phyloP scores from a whole-genome alignment of 2,113 vertebrate species.

The Aldabrachelys gigantea region DNA sequence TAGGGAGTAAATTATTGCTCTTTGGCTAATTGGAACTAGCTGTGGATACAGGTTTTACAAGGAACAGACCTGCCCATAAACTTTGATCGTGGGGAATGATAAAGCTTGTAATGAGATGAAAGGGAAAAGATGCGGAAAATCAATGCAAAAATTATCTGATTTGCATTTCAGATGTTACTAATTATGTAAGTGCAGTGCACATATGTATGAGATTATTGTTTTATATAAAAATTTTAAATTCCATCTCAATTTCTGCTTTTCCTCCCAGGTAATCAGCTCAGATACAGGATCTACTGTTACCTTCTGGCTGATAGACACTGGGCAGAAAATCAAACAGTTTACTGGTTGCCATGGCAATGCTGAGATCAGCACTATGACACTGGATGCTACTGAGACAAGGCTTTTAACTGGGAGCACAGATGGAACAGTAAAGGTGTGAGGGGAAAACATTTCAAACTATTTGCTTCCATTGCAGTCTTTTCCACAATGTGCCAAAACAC shows the following conservation, averaged over 20 bases:
- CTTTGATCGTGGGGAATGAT: background rate
- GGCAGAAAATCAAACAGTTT: slow-evolving; percentile 88
- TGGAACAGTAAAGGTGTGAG: slow-evolving; percentile 78
- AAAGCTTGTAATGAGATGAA: background rate
- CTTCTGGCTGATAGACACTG: slow-evolving; percentile 85
- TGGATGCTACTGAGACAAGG: slow-evolving; percentile 76
- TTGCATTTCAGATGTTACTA: slow-evolving; percentile 11
- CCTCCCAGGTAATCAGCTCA: slow-evolving; percentile 83
- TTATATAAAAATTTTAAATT: slow-evolving; percentile 11
- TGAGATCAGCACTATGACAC: slow-evolving; percentile 82
- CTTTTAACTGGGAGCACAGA: slow-evolving; percentile 83
- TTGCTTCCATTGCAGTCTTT: background rate
- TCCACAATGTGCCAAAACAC: background rate
- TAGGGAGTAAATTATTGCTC: background rate
- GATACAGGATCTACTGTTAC: slow-evolving; percentile 81
- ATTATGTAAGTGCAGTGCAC: background rate
- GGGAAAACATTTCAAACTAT: background rate
- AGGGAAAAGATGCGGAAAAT: background rate
- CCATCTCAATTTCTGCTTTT: slow-evolving; percentile 33
- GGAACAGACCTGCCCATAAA: background rate
- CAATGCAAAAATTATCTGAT: background rate
- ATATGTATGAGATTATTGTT: background rate
- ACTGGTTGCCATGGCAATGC: slow-evolving; percentile 85
- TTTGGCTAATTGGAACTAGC: background rate
- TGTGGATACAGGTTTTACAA: background rate